Base-by-base conservation (phyloP, 2,113 vertebrate genomes). In the Pycnonotus jocosus region DNA sequence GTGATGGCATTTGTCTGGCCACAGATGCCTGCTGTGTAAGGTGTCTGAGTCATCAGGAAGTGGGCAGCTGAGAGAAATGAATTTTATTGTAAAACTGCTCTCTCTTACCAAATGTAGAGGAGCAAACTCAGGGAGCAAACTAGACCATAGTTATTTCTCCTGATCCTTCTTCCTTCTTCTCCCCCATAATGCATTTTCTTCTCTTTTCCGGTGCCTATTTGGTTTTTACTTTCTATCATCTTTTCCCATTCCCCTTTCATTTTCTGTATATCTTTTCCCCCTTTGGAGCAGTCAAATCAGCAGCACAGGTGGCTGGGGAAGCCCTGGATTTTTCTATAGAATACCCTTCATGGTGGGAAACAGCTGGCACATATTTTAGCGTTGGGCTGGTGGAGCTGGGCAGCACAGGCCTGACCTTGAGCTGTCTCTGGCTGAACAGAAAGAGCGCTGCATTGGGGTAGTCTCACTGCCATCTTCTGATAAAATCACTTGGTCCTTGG, bases 21-120 rank as follows among this genome's bases (percentile, higher is more conserved):
- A 27, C 44, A 61, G 31, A 21, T 37, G 21, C 48, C 64, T 90
- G 88, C 92, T 66, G 0, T 5, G 6, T 42, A 50, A 92, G 53
- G 51, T 81, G 33, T 42, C 85, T 92, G 91, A 92, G 65, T 95
- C 91, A 94, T 68, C 73, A 45, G 58, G 74, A 94, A 71, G 83
- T 53, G 80, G 74, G 73, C 56, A 94, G 42, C 65, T 25, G 7
- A 58, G 77, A 64, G 40, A 70, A 73, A 13, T 10, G 48, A 89
- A 33, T 74, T 74, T 38, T 64, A 17, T 74, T 61, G 70, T 58
- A 81, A 84, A 88, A 50, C 23, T 9, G 1, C 30, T 84, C 70
- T 90, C 56, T 81, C 47, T 35, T 35, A n/a, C 51, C 3, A 5
- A 51, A 56, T 44, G 9, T 11, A 37, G 76, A 37, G 19, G 25